A percentile compares a stretch with the other conserved stretches of the same genome.
Evolutionary conservation across 2,797 vertebrate species (phyloP).

Genomic region (Gymnocypris eckloni): DNA sequence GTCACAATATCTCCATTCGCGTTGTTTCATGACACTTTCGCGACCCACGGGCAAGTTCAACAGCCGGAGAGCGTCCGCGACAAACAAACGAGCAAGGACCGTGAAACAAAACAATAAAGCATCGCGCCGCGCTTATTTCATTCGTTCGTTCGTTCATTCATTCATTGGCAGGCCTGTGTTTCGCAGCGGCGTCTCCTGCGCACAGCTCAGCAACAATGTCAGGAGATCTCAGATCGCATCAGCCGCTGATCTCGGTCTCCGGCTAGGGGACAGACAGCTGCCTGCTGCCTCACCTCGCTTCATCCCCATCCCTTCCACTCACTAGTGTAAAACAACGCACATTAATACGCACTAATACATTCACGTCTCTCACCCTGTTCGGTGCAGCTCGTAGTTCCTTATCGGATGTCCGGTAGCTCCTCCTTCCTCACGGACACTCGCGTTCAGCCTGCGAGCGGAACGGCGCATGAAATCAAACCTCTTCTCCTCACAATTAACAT

Average conservation of each 20-base stretch:
- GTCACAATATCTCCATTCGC: conserved; percentile 5
- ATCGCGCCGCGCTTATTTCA: background rate
- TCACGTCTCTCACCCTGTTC: conserved; percentile 45
- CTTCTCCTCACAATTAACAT: background rate
- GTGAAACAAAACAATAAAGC: conserved; percentile 10
- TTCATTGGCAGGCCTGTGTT: conserved; percentile 64
- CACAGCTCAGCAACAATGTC: conserved; percentile 59
- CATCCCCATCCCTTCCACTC: background rate
- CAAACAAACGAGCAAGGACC: background rate
- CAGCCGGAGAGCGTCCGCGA: background rate
- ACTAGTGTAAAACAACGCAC: conserved; percentile 17
- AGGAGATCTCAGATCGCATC: conserved; percentile 64
- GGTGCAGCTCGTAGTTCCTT: conserved; percentile 47
- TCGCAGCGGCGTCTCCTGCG: conserved; percentile 68
- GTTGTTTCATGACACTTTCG: conserved; percentile 12
- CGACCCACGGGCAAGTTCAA: conserved; percentile 17
- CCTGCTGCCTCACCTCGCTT: background rate
- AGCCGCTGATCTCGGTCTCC: conserved; percentile 57
- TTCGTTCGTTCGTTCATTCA: conserved; percentile 38
- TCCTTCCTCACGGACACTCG: conserved; percentile 35
- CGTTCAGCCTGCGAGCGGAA: background rate
- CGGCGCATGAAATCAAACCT: background rate
- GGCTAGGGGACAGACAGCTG: conserved; percentile 25
- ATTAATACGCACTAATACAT: conserved; percentile 3
- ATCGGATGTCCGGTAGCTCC: conserved; percentile 58